A percentile compares a stretch with the other conserved stretches of the same genome.
Conservation (phyloP, 2,113 vertebrate species). For the Arvicanthis niloticus region DNA sequence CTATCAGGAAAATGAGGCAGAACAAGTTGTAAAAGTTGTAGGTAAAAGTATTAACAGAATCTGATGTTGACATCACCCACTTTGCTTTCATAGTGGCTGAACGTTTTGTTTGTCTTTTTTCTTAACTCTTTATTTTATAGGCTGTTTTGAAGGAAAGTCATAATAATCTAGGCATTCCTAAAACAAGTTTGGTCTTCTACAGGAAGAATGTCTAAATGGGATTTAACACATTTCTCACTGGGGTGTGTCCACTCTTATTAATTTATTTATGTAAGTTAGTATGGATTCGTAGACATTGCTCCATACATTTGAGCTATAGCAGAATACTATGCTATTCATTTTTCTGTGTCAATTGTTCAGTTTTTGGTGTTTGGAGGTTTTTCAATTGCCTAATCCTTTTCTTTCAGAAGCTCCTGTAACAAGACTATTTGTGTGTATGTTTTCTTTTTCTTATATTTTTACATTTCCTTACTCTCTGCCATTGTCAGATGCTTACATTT, state of each 20-base stretch:
- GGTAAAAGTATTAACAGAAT: not conserved
- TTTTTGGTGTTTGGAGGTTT: not conserved
- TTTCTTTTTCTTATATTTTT: not conserved
- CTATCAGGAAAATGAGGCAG: not conserved
- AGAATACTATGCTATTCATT: not conserved
- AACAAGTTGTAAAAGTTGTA: not conserved
- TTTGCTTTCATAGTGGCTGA: not conserved
- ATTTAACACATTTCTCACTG: not conserved
- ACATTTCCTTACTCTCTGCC: not conserved
- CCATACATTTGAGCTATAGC: not conserved
- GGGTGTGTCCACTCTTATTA: not conserved
- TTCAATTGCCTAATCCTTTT: not conserved
- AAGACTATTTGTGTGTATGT: too few species aligned
- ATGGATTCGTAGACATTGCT: not conserved
- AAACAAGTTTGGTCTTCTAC: not conserved
- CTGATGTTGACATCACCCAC: not conserved
- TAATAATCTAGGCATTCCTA: not conserved
- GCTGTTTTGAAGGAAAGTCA: not conserved
- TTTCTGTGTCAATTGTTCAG: not conserved
- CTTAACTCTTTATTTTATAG: not conserved
- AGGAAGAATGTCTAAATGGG: not conserved
- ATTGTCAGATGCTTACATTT: not conserved
- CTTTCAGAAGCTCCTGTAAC: not conserved
- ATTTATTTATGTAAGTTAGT: not conserved
- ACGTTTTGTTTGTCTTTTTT: not conserved